Evolutionary conservation across 2,113 vertebrate genomes (phyloP).

Genomic region (Redunca redunca): DNA sequence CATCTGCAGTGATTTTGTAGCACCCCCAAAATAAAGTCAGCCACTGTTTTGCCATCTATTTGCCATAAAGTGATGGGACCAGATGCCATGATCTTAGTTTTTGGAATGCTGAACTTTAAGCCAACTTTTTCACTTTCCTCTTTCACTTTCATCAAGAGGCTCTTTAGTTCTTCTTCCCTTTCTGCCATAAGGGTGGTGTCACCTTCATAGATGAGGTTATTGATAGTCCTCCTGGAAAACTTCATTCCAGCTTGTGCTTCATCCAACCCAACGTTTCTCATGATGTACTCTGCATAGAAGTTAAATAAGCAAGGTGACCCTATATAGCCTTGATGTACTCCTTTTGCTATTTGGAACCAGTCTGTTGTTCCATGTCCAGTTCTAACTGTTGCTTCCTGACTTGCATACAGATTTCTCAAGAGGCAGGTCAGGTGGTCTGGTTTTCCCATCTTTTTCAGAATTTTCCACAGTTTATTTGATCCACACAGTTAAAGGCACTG

Average conservation of each 20-base stretch:
- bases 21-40: background rate
- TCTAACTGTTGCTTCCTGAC: background rate
- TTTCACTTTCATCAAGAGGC: background rate
- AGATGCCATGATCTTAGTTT: background rate
- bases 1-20: background rate
- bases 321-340: background rate
- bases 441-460: background rate
- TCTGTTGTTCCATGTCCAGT: background rate
- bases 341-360: background rate
- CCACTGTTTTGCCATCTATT: background rate
- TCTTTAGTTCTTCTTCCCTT: background rate
- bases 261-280: fast-evolving
- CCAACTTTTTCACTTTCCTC: background rate
- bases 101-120: background rate
- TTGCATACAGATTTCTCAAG: background rate
- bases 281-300: background rate
- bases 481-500: background rate
- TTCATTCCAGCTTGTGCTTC: background rate
- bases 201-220: background rate
- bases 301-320: background rate
- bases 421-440: background rate
- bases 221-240: background rate
- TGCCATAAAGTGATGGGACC: background rate
- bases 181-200: background rate
- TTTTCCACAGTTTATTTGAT: background rate